These are phyloP conservation scores for Nilaparvata lugens DNA, from an alignment of 1,140 invertebrate species.

Conservation along the genomic window DNA sequence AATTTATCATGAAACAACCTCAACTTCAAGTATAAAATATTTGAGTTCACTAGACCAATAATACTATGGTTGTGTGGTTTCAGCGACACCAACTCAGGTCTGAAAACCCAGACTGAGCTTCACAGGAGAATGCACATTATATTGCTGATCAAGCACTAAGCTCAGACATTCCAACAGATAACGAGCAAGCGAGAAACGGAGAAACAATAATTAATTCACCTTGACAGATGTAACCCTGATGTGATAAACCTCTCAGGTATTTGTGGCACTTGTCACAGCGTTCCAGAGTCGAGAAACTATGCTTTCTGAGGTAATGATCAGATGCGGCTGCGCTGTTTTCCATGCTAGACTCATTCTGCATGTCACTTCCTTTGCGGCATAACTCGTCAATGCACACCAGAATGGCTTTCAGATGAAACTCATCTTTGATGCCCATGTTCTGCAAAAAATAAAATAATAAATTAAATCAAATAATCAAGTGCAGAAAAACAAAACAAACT, in stretches of 20 bases:
- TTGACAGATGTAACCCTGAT: constrained; percentile 65
- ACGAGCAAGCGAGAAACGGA: no score
- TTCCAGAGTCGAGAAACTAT: constrained; percentile 33
- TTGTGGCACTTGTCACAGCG: constrained; percentile 68
- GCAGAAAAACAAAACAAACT: background rate
- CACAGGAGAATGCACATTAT: no score
- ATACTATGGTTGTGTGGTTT: no score
- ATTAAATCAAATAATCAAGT: background rate
- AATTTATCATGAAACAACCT: no score
- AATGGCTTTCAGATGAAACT: constrained; percentile 63
- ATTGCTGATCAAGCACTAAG: no score
- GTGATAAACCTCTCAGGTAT: constrained; percentile 57
- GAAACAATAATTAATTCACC: constrained; percentile 41
- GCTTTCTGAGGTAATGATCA: constrained; percentile 13
- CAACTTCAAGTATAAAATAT: no score
- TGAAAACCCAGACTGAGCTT: no score
- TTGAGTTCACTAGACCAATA: no score
- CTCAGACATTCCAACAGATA: no score
- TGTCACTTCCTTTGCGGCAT: constrained; percentile 1
- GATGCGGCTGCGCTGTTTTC: constrained; percentile 5
- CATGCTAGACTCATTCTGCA: background rate
- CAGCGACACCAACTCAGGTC: no score
- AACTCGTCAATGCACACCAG: constrained; percentile 62
- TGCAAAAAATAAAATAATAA: constrained; percentile 34
- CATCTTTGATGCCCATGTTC: constrained; percentile 70